A percentile compares a stretch with the other conserved stretches of the same genome.
Conservation (phyloP, 2,113 vertebrate genomes). For the Taurulus bubalis region DNA sequence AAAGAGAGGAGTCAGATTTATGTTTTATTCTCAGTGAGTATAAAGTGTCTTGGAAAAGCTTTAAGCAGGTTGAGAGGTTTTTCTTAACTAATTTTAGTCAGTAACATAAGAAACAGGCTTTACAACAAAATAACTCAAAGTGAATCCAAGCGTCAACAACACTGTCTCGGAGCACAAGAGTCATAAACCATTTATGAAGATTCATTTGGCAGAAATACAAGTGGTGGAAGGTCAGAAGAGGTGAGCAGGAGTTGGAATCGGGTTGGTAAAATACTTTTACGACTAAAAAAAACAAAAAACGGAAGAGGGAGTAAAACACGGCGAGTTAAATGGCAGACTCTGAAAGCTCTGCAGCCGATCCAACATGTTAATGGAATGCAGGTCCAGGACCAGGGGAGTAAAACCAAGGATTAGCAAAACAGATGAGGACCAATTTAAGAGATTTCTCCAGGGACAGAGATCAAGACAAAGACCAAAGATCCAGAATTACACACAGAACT, state of each 20-base stretch:
- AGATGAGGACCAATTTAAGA: constrained; percentile 55
- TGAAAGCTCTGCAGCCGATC: constrained; percentile 31
- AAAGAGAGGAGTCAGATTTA: constrained; percentile 38
- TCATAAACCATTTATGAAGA: constrained; percentile 38
- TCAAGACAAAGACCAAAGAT: constrained; percentile 58
- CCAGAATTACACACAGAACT: constrained; percentile 62
- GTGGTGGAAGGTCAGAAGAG: constrained; percentile 28
- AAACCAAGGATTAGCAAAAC: constrained; percentile 65
- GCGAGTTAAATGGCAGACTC: not conserved
- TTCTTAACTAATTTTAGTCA: constrained; percentile 17
- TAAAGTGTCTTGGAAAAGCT: constrained; percentile 28
- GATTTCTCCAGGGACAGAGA: constrained; percentile 63
- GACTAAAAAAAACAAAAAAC: not conserved
- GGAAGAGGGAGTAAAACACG: not conserved
- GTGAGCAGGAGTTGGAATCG: constrained; percentile 23
- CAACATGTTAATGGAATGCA: constrained; percentile 46
- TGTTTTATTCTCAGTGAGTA: constrained; percentile 55
- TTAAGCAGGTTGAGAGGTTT: constrained; percentile 20
- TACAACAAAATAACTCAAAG: constrained; percentile 17
- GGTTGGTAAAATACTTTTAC: constrained; percentile 29
- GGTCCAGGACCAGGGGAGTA: constrained; percentile 26
- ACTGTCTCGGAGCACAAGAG: not conserved
- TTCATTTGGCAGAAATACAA: constrained; percentile 36
- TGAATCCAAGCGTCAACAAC: constrained; percentile 12
- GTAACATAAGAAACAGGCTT: constrained; percentile 6